These are phyloP conservation scores for Nesidiocoris tenuis DNA, from an alignment of 2,888 invertebrate genomes.

Conservation along the genomic window DNA sequence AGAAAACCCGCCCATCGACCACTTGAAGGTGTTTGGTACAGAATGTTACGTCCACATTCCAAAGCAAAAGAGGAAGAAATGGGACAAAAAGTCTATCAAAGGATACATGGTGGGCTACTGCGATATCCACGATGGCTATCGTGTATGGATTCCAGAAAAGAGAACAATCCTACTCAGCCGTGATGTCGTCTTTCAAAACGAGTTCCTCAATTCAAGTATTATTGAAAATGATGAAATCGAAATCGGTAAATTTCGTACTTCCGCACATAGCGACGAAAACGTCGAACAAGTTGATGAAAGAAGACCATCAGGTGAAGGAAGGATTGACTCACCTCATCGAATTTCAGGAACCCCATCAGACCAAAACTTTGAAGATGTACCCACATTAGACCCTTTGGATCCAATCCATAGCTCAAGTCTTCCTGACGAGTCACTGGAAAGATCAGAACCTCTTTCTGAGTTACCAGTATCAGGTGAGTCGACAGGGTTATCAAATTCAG, in stretches of 20 bases:
- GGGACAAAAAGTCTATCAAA: not conserved
- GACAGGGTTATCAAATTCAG: too few relatives aligned
- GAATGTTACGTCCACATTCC: not conserved
- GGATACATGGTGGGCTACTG: not conserved
- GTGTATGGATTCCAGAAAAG: not conserved
- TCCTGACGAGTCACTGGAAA: not conserved
- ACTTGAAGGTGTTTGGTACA: not conserved
- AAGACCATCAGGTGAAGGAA: not conserved
- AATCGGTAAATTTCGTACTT: not conserved
- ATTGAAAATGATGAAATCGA: not conserved
- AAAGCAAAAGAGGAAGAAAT: not conserved
- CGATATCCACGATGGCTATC: not conserved
- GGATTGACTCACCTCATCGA: not conserved
- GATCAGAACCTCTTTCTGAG: not conserved
- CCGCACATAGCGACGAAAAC: not conserved
- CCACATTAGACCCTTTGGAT: too few relatives aligned
- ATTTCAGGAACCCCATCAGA: too few relatives aligned
- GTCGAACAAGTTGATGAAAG: not conserved
- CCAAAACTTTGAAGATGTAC: not conserved
- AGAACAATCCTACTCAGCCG: not conserved
- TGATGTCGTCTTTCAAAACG: not conserved
- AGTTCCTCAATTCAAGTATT: not conserved
- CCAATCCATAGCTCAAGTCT: not conserved
- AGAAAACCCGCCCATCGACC: not conserved
- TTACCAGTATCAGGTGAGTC: too few relatives aligned